Evolutionary conservation across 1,140 invertebrate species (phyloP).

Genomic region (Drosophila santomea): DNA sequence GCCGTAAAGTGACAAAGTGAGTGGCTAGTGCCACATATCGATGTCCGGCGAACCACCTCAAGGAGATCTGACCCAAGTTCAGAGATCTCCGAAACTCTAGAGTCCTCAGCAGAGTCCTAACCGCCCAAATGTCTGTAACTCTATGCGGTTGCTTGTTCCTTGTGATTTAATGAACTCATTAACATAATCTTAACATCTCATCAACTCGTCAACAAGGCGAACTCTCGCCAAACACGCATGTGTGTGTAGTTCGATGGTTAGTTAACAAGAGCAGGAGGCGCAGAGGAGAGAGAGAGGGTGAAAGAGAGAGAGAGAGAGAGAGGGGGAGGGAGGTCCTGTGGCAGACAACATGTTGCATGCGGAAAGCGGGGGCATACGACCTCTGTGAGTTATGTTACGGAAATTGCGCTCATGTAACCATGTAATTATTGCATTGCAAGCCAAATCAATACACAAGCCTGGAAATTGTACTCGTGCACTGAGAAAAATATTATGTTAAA

Average conservation of each 20-base stretch:
- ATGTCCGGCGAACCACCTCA: background rate
- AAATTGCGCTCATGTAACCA: slow-evolving; percentile 71
- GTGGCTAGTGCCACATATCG: too few relatives aligned
- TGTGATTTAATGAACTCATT: slow-evolving; percentile 82
- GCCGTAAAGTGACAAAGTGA: too few relatives aligned
- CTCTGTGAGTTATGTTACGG: slow-evolving; percentile 65
- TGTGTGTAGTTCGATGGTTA: slow-evolving; percentile 26
- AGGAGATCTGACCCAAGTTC: slow-evolving; percentile 7
- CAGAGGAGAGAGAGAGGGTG: background rate
- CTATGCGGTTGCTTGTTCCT: slow-evolving; percentile 50
- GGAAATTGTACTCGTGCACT: slow-evolving; percentile 6
- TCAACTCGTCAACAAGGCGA: slow-evolving; percentile 69
- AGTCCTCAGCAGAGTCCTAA: slow-evolving; percentile 1
- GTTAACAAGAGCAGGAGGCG: slow-evolving; percentile 31
- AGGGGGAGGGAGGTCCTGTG: slow-evolving; percentile 10
- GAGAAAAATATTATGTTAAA: background rate
- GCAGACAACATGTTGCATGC: slow-evolving; percentile 74
- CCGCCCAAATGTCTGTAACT: slow-evolving; percentile 32
- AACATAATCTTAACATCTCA: slow-evolving; percentile 82
- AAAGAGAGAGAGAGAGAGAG: too few relatives aligned
- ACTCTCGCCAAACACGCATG: slow-evolving; percentile 42
- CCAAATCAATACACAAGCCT: slow-evolving; percentile 66
- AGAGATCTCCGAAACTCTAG: slow-evolving; percentile 1
- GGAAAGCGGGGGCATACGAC: slow-evolving; percentile 13
- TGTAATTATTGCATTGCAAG: slow-evolving; percentile 74